Evolutionary conservation across 2,888 invertebrate species (phyloP).

Genomic region (Thymelicus sylvestris): DNA sequence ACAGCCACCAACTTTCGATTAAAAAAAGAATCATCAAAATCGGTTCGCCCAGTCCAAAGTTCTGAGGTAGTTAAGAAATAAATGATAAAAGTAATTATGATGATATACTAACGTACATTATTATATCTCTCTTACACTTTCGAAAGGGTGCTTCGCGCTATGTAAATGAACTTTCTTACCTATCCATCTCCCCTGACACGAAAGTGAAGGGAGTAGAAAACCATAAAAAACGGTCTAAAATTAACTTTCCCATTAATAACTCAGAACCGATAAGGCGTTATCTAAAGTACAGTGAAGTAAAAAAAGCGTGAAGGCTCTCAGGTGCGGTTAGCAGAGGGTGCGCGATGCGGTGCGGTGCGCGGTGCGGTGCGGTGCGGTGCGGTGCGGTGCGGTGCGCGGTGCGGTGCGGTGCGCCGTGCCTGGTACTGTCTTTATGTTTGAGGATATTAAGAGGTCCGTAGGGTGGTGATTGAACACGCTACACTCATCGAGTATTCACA

Average conservation of each 20-base stretch:
- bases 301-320: constrained; percentile 47
- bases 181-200: not conserved
- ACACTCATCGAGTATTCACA: constrained; percentile 23
- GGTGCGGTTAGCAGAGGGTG: constrained; percentile 17
- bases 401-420: constrained; percentile 61
- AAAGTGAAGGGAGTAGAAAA: not conserved
- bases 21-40: too few species aligned
- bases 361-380: constrained; percentile 48
- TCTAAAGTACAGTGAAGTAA: constrained; percentile 25
- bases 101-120: too few species aligned
- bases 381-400: constrained; percentile 48
- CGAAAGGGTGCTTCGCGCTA: not conserved
- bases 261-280: constrained; percentile 37
- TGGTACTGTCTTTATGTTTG: constrained; percentile 68
- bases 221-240: constrained; percentile 6
- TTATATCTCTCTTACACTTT: too few species aligned
- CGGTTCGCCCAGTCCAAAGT: too few species aligned
- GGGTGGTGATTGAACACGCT: constrained; percentile 36
- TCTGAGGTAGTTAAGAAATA: too few species aligned
- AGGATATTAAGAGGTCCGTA: constrained; percentile 63
- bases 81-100: too few species aligned
- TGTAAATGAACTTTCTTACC: not conserved
- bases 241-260: constrained; percentile 28
- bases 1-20: too few species aligned
- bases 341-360: constrained; percentile 58